phyloP scores from a whole-genome alignment of 2,888 invertebrate species.

The Acleris sparsana region DNA sequence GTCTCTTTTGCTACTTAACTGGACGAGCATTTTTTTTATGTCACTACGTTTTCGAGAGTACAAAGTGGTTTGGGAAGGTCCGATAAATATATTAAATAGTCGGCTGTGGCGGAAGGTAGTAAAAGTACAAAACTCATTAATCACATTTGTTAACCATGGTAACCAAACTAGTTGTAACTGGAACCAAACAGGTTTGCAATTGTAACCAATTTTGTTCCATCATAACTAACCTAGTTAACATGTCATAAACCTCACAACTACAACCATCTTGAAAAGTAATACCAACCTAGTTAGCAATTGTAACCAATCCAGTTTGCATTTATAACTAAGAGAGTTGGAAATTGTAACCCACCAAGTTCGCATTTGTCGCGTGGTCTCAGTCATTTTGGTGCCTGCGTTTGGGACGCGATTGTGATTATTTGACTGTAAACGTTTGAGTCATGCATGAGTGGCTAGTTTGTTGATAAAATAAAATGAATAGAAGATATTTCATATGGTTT shows the following conservation, averaged over 20 bases:
- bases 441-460: slow-evolving; percentile 29
- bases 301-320: neutral
- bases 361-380: slow-evolving; percentile 24
- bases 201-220: neutral
- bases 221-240: too few relatives aligned
- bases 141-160: too few relatives aligned
- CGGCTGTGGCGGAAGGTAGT: too few relatives aligned
- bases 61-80: too few relatives aligned
- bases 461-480: slow-evolving; percentile 30
- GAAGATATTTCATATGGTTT: slow-evolving; percentile 6
- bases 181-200: neutral
- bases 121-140: too few relatives aligned
- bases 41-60: too few relatives aligned
- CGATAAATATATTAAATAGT: too few relatives aligned
- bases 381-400: slow-evolving; percentile 32
- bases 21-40: too few relatives aligned
- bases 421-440: slow-evolving; percentile 27
- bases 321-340: neutral
- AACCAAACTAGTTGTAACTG: neutral
- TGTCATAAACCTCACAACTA: too few relatives aligned
- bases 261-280: too few relatives aligned
- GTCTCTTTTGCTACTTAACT: too few relatives aligned
- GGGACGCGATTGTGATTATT: slow-evolving; percentile 27
- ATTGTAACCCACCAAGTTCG: neutral
- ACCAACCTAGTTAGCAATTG: too few relatives aligned